A percentile compares a stretch with the other conserved stretches of the same genome.
phyloP scores from a whole-genome alignment of 2,113 vertebrate species.

The Candoia aspera region DNA sequence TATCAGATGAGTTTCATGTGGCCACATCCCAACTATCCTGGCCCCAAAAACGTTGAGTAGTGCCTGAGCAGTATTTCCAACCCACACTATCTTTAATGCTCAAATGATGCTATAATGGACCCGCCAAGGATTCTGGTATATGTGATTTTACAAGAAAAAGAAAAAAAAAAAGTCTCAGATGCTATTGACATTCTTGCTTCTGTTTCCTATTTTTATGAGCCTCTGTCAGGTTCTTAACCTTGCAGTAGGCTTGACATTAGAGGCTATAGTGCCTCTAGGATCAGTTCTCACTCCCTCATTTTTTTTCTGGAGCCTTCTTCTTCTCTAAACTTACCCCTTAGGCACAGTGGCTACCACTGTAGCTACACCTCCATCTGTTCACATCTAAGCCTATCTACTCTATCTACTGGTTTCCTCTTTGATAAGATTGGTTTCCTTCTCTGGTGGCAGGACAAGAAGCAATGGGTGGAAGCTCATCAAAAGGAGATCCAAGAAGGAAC shows the following conservation, averaged over 20 bases:
- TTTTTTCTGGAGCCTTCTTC: background rate
- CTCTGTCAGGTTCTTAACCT: background rate
- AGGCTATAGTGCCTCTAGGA: background rate
- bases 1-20: background rate
- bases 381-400: background rate
- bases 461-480: no score
- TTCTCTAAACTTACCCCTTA: background rate
- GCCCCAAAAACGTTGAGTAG: background rate
- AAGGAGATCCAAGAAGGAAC: no score
- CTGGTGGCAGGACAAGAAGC: background rate
- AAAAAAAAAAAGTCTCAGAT: background rate
- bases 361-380: background rate
- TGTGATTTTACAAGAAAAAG: background rate
- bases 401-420: background rate
- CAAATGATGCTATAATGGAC: background rate
- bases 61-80: background rate
- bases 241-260: background rate
- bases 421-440: background rate
- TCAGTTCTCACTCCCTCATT: background rate
- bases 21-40: no score
- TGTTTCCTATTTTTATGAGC: background rate
- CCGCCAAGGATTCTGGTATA: background rate
- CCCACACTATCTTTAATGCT: background rate
- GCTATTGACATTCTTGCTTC: background rate
- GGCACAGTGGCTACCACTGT: background rate